phyloP scores from a whole-genome alignment of 2,888 invertebrate genomes.

The Nemoura dubitans region DNA sequence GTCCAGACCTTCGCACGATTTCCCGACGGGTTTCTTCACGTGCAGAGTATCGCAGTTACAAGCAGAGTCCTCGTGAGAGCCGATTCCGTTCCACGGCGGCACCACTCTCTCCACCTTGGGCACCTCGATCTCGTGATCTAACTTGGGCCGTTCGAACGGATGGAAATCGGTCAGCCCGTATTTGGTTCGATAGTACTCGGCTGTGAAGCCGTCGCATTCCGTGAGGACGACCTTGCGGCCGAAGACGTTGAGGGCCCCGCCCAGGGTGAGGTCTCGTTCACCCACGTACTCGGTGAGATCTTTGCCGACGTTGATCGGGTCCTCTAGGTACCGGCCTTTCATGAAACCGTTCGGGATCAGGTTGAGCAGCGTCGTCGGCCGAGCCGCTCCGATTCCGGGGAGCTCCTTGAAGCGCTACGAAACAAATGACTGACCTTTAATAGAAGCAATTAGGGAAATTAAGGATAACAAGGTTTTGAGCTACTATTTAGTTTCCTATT shows the following conservation, averaged over 20 bases:
- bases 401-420: constrained; percentile 58
- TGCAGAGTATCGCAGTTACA: constrained; percentile 84
- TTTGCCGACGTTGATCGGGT: constrained; percentile 66
- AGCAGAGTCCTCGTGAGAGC: constrained; percentile 88
- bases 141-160: not conserved
- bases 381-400: constrained; percentile 63
- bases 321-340: constrained; percentile 66
- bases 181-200: constrained; percentile 80
- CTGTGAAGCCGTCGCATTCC: constrained; percentile 87
- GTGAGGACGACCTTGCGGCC: constrained; percentile 82
- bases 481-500: not conserved
- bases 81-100: constrained; percentile 93
- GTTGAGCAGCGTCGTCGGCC: constrained; percentile 66
- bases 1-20: constrained; percentile 80
- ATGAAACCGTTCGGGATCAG: constrained; percentile 67
- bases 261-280: constrained; percentile 83
- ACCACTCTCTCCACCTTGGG: constrained; percentile 56
- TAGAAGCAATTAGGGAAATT: not conserved
- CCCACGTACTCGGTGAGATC: constrained; percentile 55
- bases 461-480: too few species aligned
- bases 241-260: constrained; percentile 81
- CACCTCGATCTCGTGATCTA: not conserved
- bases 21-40: constrained; percentile 78
- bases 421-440: not conserved
- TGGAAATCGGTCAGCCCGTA: constrained; percentile 67